Evolutionary conservation across 1,140 invertebrate species (phyloP), one percentile per base, ranked within the genome.

Genomic region (Zaprionus inermis): DNA sequence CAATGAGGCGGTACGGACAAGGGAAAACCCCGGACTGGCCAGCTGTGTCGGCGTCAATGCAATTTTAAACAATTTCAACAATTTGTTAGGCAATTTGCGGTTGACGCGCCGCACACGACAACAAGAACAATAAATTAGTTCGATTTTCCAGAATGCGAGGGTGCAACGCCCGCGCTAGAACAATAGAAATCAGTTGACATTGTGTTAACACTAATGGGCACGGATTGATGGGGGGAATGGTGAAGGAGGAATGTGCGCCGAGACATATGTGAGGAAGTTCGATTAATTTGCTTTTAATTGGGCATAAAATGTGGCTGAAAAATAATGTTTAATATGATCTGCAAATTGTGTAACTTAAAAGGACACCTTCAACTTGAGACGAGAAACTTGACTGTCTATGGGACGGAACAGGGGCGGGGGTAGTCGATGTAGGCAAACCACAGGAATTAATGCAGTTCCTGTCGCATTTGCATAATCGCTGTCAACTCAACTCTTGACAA

Each of bases 31-130:
- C 72, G n/a, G n/a, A n/a, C 51, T 44, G 46, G 38, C 14, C 59
- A 56, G 22, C 58, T 38, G 57, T 51, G 38, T 41, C 24, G 20
- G 18, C 30, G 36, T 28, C 24, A 52, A 77, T 88, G 83, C 83
- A 82, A 79, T 88, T 86, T 86, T 86, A 86, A 86, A 86, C 83
- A 86, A 86, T 88, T 86, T 88, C 57, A 69, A 79, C 79, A 81
- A 86, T 85, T 88, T 79, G 83, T 83, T 79, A 70, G 34, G 63
- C 83, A 70, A 86, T 86, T 86, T 88, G 83, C 79, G 83, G 83
- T 88, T 79, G 66, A 79, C 65, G 44, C 68, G 34, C 54, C 67
- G 46, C 81, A 80, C 81, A 72, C 81, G 81, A 79, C 74, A 80
- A 76, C 69, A 70, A 64, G 64, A 86, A 88, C 83, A 88, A 83